Evolutionary conservation across 1,140 invertebrate species (phyloP).

Genomic region (Battus philenor): DNA sequence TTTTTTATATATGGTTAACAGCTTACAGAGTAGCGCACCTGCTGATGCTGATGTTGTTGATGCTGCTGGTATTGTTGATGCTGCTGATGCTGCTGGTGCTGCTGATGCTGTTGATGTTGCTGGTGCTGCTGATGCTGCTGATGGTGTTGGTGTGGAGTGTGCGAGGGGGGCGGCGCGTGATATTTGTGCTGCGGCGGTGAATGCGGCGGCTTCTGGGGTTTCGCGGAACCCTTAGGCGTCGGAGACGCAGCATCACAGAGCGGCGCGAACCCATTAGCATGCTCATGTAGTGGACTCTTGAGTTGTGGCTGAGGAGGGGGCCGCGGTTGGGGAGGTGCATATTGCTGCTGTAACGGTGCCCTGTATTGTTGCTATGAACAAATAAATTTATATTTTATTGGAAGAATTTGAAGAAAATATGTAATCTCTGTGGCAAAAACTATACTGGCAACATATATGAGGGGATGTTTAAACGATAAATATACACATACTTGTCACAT

Average conservation of each 20-base stretch:
- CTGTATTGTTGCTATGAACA: slow-evolving; percentile 58
- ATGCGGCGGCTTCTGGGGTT: slow-evolving; percentile 60
- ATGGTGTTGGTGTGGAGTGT: slow-evolving; percentile 38
- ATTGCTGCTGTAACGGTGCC: slow-evolving; percentile 56
- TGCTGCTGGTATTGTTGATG: slow-evolving; percentile 37
- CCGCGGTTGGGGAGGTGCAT: slow-evolving; percentile 46
- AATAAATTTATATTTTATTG: no score
- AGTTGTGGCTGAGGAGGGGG: slow-evolving; percentile 55
- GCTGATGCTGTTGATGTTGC: slow-evolving; percentile 33
- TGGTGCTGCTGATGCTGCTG: slow-evolving; percentile 45
- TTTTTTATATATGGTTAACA: not conserved
- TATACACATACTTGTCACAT: no score
- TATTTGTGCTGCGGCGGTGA: slow-evolving; percentile 71
- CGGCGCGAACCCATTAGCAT: slow-evolving; percentile 59
- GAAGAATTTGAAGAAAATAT: no score
- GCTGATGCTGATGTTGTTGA: slow-evolving; percentile 30
- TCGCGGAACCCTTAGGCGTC: slow-evolving; percentile 50
- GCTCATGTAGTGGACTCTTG: slow-evolving; percentile 63
- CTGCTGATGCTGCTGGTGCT: slow-evolving; percentile 40
- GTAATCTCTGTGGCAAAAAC: no score
- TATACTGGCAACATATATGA: no score
- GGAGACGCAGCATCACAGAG: slow-evolving; percentile 59
- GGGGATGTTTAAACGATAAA: no score
- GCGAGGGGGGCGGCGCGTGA: slow-evolving; percentile 50
- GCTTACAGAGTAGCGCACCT: slow-evolving; percentile 20